These are phyloP conservation scores for Pseudeuparius sepicola DNA, from an alignment of 2,888 invertebrate species.

Conservation along the genomic window DNA sequence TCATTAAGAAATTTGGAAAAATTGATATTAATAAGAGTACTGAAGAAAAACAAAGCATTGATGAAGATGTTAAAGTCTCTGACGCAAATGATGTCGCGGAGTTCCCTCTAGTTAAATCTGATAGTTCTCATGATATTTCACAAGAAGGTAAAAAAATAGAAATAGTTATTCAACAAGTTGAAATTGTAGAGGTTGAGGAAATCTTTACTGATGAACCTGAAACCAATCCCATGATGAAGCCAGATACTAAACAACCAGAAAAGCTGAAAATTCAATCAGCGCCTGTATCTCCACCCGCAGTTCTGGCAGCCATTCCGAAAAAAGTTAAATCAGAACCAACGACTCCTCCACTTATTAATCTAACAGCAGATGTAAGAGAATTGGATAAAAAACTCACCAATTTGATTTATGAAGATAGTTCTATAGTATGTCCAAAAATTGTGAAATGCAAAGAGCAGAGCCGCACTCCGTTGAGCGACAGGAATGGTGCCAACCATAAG, in stretches of 20 bases:
- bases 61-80: not conserved
- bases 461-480: conserved; percentile 31
- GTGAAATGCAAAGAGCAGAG: conserved; percentile 31
- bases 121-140: not conserved
- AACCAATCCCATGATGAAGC: too few relatives aligned
- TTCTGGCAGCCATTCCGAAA: conserved; percentile 12
- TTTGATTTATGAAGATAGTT: conserved; percentile 50
- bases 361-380: conserved; percentile 31
- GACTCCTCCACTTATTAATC: conserved; percentile 20
- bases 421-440: conserved; percentile 27
- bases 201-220: not conserved
- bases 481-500: conserved; percentile 27
- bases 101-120: conserved; percentile 4
- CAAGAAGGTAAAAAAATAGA: not conserved
- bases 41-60: not conserved
- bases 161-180: conserved; percentile 3
- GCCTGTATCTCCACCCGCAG: conserved; percentile 10
- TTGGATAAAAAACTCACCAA: conserved; percentile 42
- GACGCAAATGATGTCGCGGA: too few relatives aligned
- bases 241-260: too few relatives aligned
- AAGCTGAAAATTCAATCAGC: too few relatives aligned
- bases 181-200: conserved; percentile 3
- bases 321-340: conserved; percentile 20
- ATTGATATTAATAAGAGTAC: conserved; percentile 5
- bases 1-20: conserved; percentile 19